These are phyloP conservation scores for Triops cancriformis DNA, from an alignment of 1,140 invertebrate species.

Conservation along the genomic window DNA sequence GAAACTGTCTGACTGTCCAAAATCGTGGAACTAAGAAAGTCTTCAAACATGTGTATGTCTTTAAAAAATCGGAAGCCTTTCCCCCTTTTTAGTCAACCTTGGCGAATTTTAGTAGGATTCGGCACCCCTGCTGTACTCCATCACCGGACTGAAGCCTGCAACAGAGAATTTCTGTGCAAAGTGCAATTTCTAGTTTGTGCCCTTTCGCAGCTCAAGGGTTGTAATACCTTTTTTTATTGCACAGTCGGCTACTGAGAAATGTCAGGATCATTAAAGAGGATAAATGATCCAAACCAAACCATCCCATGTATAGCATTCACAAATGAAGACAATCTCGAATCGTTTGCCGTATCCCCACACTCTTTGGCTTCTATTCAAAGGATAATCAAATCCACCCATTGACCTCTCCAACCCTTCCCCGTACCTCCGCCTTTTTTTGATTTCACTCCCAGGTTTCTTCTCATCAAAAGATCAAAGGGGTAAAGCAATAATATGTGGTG, in stretches of 20 bases:
- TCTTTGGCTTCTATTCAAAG: background rate
- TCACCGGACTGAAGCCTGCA: no score
- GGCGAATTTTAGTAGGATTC: no score
- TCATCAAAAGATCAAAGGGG: slow-evolving; percentile 10
- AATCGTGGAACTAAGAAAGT: no score
- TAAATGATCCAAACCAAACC: background rate
- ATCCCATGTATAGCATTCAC: background rate
- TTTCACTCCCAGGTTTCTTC: background rate
- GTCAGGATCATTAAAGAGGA: background rate
- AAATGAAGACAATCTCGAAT: background rate
- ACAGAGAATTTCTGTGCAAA: no score
- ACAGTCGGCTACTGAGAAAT: background rate
- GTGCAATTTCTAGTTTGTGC: no score
- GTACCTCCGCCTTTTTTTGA: background rate
- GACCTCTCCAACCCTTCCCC: background rate
- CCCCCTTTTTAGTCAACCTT: no score
- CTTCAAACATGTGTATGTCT: no score
- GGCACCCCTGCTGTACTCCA: no score
- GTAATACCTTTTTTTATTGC: background rate
- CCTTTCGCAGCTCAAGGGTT: no score
- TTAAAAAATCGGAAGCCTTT: no score
- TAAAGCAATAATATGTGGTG: slow-evolving; percentile 6
- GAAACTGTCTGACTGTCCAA: no score
- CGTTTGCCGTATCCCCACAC: background rate
- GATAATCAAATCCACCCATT: slow-evolving; percentile 1